phyloP scores from a whole-genome alignment of 2,797 vertebrate species.

The Vipera latastei region DNA sequence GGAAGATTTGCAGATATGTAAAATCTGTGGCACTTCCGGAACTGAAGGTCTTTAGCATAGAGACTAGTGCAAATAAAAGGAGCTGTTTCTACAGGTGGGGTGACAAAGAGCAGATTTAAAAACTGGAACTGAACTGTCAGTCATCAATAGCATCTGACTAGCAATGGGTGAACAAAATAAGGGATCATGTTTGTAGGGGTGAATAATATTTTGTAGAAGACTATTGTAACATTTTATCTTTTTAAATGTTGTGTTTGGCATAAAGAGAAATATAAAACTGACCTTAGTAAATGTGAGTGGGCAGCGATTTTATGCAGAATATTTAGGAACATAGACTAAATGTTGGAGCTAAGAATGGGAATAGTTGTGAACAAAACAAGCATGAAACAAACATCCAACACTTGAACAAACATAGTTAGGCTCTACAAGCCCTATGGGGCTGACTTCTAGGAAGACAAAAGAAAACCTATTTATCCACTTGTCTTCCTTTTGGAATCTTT shows the following conservation, averaged over 20 bases:
- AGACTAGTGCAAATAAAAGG: background rate
- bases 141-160: conserved; percentile 4
- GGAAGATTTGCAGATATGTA: background rate
- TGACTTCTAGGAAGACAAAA: background rate
- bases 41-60: background rate
- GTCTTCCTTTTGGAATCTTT: background rate
- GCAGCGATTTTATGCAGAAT: background rate
- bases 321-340: background rate
- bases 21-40: background rate
- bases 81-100: conserved; percentile 27
- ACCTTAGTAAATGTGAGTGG: background rate
- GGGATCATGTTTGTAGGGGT: background rate
- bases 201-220: background rate
- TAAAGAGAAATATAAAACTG: background rate
- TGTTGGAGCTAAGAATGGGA: background rate
- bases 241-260: background rate
- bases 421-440: background rate
- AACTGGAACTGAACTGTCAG: background rate
- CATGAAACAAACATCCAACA: background rate
- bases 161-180: background rate
- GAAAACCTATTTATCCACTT: background rate
- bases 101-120: conserved; percentile 27
- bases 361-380: background rate
- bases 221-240: background rate
- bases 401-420: background rate